Evolutionary conservation across 2,797 vertebrate species (phyloP).

Genomic region (Periparus ater): DNA sequence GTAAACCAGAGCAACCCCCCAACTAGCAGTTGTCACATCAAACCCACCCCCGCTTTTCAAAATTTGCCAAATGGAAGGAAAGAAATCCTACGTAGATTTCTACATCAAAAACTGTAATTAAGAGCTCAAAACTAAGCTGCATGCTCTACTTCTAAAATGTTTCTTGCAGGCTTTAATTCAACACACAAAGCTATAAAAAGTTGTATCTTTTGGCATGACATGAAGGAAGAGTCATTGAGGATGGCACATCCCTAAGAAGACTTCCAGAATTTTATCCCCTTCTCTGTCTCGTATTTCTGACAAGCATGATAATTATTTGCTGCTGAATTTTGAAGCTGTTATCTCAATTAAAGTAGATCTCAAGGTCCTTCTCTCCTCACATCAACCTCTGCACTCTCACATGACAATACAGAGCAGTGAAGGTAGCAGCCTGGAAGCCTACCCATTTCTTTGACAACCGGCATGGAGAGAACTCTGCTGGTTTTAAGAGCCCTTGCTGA

Average conservation of each 20-base stretch:
- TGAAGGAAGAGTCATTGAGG: background rate
- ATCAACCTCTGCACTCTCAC: background rate
- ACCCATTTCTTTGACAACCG: background rate
- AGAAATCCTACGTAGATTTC: background rate
- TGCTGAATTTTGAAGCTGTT: background rate
- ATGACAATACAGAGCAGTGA: fast-evolving
- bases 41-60: background rate
- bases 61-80: background rate
- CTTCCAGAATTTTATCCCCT: background rate
- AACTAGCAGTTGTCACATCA: background rate
- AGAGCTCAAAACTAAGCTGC: background rate
- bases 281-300: background rate
- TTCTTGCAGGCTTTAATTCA: background rate
- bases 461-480: background rate
- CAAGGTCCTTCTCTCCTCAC: background rate
- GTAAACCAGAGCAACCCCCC: background rate
- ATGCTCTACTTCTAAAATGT: background rate
- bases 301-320: background rate
- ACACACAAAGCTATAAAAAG: background rate
- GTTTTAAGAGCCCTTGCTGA: background rate
- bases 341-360: background rate
- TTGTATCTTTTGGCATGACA: background rate
- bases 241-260: background rate
- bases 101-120: background rate
- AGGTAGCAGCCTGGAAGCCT: background rate